Conservation (phyloP, 2,888 invertebrate genomes). For the Agrochola circellaris region DNA sequence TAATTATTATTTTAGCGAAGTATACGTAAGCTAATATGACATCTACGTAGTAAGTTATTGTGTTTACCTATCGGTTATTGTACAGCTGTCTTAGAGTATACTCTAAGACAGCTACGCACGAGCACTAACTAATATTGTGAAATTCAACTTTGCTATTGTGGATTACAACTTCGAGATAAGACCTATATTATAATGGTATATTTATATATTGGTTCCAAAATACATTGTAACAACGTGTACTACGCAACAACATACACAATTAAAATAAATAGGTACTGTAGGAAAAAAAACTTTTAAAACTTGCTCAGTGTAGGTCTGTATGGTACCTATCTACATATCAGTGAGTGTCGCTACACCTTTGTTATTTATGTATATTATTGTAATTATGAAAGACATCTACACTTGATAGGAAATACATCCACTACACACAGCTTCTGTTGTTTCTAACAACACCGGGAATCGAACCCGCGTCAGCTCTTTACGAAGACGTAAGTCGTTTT, state of each 20-base stretch:
- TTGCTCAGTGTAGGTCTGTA: not conserved
- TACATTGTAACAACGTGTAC: not conserved
- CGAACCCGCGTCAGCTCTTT: constrained; percentile 11
- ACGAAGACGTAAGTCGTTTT: constrained; percentile 7
- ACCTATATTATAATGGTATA: too few relatives aligned
- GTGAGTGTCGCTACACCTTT: too few relatives aligned
- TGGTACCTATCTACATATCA: too few relatives aligned
- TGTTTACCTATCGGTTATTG: not conserved
- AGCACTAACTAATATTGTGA: too few relatives aligned
- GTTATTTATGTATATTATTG: not conserved
- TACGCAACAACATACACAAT: not conserved
- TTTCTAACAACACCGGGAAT: not conserved
- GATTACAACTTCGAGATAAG: not conserved
- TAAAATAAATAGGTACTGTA: not conserved
- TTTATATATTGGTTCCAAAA: not conserved
- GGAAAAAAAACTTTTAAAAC: not conserved
- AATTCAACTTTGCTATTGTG: too few relatives aligned
- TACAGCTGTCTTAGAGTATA: too few relatives aligned
- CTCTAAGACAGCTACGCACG: too few relatives aligned
- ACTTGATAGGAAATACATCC: not conserved
- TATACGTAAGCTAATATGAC: not conserved
- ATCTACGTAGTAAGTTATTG: not conserved
- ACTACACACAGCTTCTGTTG: not conserved
- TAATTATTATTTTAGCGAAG: too few relatives aligned
- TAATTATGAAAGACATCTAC: not conserved